Base-by-base conservation (phyloP, 1,140 invertebrate genomes). In the Xylocopa sonorina region DNA sequence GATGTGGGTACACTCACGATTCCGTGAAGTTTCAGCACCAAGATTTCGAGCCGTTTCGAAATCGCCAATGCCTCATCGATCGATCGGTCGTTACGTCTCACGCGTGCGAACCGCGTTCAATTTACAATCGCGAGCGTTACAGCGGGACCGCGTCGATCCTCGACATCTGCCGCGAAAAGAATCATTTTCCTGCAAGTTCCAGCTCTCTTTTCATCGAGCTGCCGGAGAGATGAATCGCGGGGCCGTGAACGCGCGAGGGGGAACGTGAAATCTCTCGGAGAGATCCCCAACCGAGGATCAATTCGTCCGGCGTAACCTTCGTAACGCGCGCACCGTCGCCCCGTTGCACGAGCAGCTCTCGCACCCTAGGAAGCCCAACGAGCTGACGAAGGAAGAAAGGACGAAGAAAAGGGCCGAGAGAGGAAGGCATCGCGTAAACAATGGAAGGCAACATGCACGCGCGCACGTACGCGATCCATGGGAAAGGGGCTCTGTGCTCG, bases 351-450 rank as follows among this genome's bases (percentile, higher is more conserved):
- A 53, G 51, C 27, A 43, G 18, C 57, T 41, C 24, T 0, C 32
- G 5, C 18, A 24, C 67, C 67, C 58, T 72, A 80, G 27, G 58
- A 76, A 72, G 76, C 57, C 67, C 77, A 41, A 80, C 66, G 68
- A 84, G 29, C 55, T 14, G 27, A 9, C 18, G 29, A 7, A 27
- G 24, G 10, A 60, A 60, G 57, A 74, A n/a, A n/a, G n/a, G n/a
- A n/a, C n/a, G n/a, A n/a, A n/a, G n/a, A n/a, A n/a, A n/a, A n/a
- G n/a, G n/a, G n/a, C n/a, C 18, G 29, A 7, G 14, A 12, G 10
- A 60, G 62, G 57, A 74, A 79, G 53, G 76, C 78, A 88, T 88
- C 82, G 87, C 87, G 88, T 89, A 90, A 90, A 89, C 87, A 90
- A 89, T 88, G 60, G 87, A 88, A 81, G 84, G 63, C 69, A 78